Percentiles rank a stretch among this genome's conserved stretches.
These are phyloP conservation scores for Myocastor coypus DNA, from an alignment of 2,113 vertebrate genomes.

Conservation along the genomic window DNA sequence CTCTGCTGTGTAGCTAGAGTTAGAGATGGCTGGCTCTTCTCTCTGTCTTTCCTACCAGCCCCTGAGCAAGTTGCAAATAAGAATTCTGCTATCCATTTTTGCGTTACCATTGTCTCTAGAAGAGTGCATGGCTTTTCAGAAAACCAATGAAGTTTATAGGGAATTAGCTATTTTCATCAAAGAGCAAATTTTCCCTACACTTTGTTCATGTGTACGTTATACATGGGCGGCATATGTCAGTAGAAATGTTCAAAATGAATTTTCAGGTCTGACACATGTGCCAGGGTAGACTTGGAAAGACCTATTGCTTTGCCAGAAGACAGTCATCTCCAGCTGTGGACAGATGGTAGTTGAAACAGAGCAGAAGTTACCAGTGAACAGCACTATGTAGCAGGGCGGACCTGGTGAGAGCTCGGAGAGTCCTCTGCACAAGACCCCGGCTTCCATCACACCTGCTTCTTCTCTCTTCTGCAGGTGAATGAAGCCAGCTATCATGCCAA, in stretches of 20 bases:
- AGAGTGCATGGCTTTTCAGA: background rate
- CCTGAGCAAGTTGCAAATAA: background rate
- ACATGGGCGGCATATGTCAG: background rate
- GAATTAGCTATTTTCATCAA: background rate
- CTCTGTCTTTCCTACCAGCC: background rate
- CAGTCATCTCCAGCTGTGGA: no score
- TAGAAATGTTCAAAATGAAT: conserved; percentile 15
- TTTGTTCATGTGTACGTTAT: background rate
- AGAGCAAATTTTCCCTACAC: background rate
- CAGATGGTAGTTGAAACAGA: background rate
- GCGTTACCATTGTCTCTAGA: background rate
- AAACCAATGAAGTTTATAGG: background rate
- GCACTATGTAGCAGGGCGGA: background rate
- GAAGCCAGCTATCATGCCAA: background rate
- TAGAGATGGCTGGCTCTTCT: background rate
- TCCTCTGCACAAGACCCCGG: background rate
- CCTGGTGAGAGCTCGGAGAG: background rate
- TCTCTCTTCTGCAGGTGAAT: background rate
- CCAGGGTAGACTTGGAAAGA: background rate
- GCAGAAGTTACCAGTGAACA: background rate
- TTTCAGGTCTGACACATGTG: background rate
- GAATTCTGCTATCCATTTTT: background rate
- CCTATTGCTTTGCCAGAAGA: background rate
- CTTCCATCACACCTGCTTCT: background rate
- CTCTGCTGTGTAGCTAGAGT: background rate